Conservation (phyloP, 2,113 vertebrate genomes). For the Machaerirhynchus nigripectus region DNA sequence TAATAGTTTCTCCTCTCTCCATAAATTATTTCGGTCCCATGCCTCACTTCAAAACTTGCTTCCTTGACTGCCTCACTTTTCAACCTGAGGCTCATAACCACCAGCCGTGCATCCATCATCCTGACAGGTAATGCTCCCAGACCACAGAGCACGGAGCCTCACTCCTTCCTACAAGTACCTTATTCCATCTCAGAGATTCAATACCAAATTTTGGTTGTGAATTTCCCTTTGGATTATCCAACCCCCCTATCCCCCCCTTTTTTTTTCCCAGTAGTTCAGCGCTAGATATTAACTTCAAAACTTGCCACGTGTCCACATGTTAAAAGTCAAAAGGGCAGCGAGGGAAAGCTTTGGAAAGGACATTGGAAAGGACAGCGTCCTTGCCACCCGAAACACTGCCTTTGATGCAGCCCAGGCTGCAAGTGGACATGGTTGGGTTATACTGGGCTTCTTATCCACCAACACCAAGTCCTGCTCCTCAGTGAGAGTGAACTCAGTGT, state of each 20-base stretch:
- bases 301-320: not conserved
- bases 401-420: not conserved
- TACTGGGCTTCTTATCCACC: not conserved
- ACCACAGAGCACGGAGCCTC: not conserved
- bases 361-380: not conserved
- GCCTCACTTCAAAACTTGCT: not conserved
- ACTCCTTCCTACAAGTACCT: not conserved
- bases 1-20: not conserved
- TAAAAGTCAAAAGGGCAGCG: not conserved
- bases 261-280: not conserved
- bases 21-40: not conserved
- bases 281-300: not conserved
- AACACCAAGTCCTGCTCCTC: not conserved
- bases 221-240: not conserved
- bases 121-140: not conserved
- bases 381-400: not conserved
- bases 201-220: not conserved
- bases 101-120: not conserved
- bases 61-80: not conserved
- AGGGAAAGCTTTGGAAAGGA: not conserved
- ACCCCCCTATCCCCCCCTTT: rapidly evolving
- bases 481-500: not conserved
- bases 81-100: not conserved
- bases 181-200: not conserved
- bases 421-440: not conserved